Conservation (phyloP, 1,140 invertebrate genomes). For the Bactericera cockerelli region DNA sequence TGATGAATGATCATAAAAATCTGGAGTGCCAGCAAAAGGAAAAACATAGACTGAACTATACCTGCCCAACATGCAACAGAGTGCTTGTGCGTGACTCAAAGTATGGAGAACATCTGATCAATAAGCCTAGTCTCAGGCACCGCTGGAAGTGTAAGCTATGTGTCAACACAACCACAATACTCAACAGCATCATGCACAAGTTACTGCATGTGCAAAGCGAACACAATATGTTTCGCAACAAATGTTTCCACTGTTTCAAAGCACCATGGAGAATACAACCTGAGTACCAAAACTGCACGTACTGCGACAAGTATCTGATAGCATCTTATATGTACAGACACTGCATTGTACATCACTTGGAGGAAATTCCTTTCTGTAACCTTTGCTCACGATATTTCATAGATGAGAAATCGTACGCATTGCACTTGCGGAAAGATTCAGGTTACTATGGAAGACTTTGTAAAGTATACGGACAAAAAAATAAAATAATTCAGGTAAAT, state of each 20-base stretch:
- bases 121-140: no score
- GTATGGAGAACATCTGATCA: no score
- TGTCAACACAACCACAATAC: neutral
- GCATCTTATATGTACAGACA: neutral
- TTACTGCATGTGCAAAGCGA: neutral
- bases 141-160: conserved; percentile 1
- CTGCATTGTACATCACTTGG: neutral
- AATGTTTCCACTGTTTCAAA: neutral
- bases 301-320: neutral
- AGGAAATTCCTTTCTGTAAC: neutral
- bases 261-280: neutral
- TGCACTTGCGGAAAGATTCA: no score
- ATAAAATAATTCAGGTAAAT: no score
- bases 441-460: no score
- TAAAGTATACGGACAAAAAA: no score
- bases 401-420: neutral
- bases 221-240: neutral
- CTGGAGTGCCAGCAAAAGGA: no score
- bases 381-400: neutral
- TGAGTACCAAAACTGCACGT: neutral
- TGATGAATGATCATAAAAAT: no score
- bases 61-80: no score
- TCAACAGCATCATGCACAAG: neutral
- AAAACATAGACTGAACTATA: no score
- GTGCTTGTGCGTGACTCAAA: no score